phyloP scores from a whole-genome alignment of 1,140 invertebrate species.

The Megathymus violae region DNA sequence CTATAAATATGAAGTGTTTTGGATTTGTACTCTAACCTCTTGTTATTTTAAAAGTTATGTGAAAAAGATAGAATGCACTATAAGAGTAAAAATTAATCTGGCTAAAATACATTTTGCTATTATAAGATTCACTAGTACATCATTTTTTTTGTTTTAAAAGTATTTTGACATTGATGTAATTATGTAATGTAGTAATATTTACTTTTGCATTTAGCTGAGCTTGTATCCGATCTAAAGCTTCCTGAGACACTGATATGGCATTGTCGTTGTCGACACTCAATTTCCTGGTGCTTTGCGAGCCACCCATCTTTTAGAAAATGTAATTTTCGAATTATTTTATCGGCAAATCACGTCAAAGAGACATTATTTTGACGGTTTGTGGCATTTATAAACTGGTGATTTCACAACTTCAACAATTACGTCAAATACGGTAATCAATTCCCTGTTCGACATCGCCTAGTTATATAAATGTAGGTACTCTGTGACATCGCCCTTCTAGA shows the following conservation, averaged over 20 bases:
- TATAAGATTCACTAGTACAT: background rate
- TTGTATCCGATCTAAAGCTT: conserved; percentile 76
- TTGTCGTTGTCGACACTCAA: conserved; percentile 77
- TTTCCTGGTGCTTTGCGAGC: conserved; percentile 76
- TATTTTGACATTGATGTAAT: conserved; percentile 75
- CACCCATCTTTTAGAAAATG: conserved; percentile 75
- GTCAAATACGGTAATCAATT: no score
- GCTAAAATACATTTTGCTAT: background rate
- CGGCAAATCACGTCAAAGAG: conserved; percentile 74
- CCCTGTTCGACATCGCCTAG: no score
- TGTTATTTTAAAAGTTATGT: no score
- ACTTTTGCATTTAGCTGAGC: conserved; percentile 69
- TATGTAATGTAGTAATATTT: conserved; percentile 78
- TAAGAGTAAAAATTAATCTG: background rate
- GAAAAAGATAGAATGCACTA: background rate
- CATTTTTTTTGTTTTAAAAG: conserved; percentile 56
- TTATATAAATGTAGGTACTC: no score
- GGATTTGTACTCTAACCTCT: background rate
- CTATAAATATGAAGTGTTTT: no score
- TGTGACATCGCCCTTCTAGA: no score
- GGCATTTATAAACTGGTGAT: background rate
- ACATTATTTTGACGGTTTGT: conserved; percentile 69
- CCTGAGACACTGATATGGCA: conserved; percentile 76
- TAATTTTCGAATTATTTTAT: conserved; percentile 64
- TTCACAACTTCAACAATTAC: no score